Base-by-base conservation (phyloP, 2,888 invertebrate genomes). In the Cerastis leucographa region DNA sequence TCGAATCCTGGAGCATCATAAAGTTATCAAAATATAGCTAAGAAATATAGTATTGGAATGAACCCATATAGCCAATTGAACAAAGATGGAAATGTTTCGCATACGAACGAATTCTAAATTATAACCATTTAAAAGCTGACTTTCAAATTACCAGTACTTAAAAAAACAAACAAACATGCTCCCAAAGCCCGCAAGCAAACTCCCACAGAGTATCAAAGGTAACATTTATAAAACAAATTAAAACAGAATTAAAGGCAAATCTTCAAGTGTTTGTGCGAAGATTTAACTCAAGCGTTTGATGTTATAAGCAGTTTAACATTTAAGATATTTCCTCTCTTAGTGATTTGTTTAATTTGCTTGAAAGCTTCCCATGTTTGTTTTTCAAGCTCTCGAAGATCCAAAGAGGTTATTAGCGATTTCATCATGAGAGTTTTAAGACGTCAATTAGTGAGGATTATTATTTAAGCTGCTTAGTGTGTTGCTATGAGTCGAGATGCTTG, bases 301-400 rank as follows among this genome's bases (percentile, higher is more conserved):
- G 85, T 83, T 76, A 11, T 71, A 51, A 74, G 74, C 66, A 76
- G 62, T 75, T 74, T 61, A 70, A 64, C 66, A 67, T 77, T 76
- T 71, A 40, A 59, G 71, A 74, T 74, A 79, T 77, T 87, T 74
- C 46, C 59, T 77, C 74, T 70, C 65, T 73, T 76, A 70, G 77
- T 35, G 76, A 73, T 77, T 88, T 83, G 80, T 88, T 85, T 83
- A 77, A 86, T 81, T 83, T 86, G 44, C 54, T 69, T 74, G 74
- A 83, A 67, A 76, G 77, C 75, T 72, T 79, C 25, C 12, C 51
- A 66, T 78, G 56, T 80, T 84, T 81, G 71, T 71, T 73, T 81
- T 79, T 59, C 7, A 8, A 62, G 46, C 49, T 71, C 66, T 74
- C 69, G 40, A 81, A 79, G 72, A 82, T 85, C 80, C 76, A 76